Evolutionary conservation across 1,140 invertebrate genomes (phyloP).

Genomic region (Heliconius himera): DNA sequence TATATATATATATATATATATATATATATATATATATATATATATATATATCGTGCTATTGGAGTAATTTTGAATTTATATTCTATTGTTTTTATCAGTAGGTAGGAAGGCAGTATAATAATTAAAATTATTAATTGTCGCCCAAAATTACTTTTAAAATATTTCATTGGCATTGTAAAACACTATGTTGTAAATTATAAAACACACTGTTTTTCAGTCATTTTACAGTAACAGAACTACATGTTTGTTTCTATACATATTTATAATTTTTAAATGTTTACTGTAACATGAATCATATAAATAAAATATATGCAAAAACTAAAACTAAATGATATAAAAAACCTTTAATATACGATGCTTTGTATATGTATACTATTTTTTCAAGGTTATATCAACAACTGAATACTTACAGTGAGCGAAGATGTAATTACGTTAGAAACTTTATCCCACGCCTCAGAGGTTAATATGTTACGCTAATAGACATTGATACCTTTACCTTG

Average conservation of each 20-base stretch:
- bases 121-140: not conserved
- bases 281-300: not conserved
- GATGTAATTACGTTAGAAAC: conserved; percentile 32
- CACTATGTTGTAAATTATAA: no score
- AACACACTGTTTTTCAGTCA: not conserved
- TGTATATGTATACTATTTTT: not conserved
- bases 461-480: conserved; percentile 32
- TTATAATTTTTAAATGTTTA: not conserved
- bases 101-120: not conserved
- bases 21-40: no score
- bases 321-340: not conserved
- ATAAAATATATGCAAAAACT: not conserved
- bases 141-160: not conserved
- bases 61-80: not conserved
- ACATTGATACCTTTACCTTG: conserved; percentile 39
- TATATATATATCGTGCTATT: no score
- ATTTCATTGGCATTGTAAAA: not conserved
- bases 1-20: not conserved
- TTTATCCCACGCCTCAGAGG: conserved; percentile 30
- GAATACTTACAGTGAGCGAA: conserved; percentile 16
- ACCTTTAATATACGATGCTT: not conserved
- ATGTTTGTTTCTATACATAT: not conserved
- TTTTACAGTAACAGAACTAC: not conserved
- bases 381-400: conserved; percentile 22
- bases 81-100: not conserved